These are phyloP conservation scores for Pristionchus entomophagus DNA, from an alignment of 2,888 invertebrate genomes.

Conservation along the genomic window DNA sequence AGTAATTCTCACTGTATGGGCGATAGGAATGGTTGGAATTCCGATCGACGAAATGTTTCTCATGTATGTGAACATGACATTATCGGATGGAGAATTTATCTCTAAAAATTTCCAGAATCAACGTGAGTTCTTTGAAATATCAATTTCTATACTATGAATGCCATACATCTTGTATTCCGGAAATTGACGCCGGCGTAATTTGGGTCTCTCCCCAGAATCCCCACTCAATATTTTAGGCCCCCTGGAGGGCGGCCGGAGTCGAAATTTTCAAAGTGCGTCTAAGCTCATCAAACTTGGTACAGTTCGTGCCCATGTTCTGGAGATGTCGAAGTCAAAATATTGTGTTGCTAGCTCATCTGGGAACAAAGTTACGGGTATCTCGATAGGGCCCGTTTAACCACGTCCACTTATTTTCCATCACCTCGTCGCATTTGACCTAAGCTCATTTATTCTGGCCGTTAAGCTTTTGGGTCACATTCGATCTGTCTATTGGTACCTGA, in stretches of 20 bases:
- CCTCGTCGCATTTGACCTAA: not conserved
- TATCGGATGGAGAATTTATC: not conserved
- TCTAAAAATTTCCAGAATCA: not conserved
- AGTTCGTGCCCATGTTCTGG: no score
- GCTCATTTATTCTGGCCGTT: not conserved
- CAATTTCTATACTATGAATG: no score
- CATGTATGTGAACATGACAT: not conserved
- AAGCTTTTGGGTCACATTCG: not conserved
- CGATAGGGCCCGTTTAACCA: no score
- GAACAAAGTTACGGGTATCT: no score
- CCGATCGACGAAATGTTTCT: not conserved
- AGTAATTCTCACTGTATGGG: not conserved
- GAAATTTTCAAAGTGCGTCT: no score
- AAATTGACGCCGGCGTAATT: no score
- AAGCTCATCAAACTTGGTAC: no score
- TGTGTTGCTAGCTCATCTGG: not conserved
- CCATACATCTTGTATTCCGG: no score
- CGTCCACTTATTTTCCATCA: not conserved
- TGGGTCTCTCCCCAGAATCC: no score
- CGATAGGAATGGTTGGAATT: not conserved
- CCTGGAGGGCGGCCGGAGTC: no score
- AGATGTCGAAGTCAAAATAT: not conserved
- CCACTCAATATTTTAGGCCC: no score
- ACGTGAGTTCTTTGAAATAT: not conserved
- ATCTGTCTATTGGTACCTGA: not conserved